A percentile compares a stretch with the other conserved stretches of the same genome.
phyloP scores from a whole-genome alignment of 2,888 invertebrate species.

The Calameuta pallipes region DNA sequence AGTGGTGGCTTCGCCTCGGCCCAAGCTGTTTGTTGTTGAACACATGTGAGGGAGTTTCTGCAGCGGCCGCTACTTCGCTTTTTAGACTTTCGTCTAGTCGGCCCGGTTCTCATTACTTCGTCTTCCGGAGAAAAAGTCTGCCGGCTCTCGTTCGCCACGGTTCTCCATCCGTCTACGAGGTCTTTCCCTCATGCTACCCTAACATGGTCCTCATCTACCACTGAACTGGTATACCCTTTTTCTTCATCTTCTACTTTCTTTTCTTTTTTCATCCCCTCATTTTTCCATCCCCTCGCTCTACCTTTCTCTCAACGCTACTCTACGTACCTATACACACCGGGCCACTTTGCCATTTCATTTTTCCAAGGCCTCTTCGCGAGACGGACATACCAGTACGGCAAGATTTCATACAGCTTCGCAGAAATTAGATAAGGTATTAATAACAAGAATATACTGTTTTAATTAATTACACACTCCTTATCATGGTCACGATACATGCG shows the following conservation, averaged over 20 bases:
- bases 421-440: background rate
- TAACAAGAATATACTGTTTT: background rate
- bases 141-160: background rate
- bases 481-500: background rate
- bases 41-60: slow-evolving; percentile 36
- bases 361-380: background rate
- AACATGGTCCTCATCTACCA: background rate
- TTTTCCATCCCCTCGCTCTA: background rate
- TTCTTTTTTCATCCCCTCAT: slow-evolving; percentile 21
- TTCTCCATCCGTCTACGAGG: background rate
- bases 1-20: slow-evolving; percentile 39
- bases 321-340: background rate
- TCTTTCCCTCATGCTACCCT: background rate
- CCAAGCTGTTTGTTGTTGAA: slow-evolving; percentile 47
- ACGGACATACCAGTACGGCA: background rate
- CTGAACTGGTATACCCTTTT: background rate
- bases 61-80: slow-evolving; percentile 37
- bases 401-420: background rate
- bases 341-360: background rate
- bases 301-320: background rate
- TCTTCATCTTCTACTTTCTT: background rate
- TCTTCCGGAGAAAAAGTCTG: slow-evolving; percentile 36
- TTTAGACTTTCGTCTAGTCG: slow-evolving; percentile 48
- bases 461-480: background rate
- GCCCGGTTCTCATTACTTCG: slow-evolving; percentile 36